Base-by-base conservation (phyloP, 2,888 invertebrate species). In the Chrysina gloriosa region DNA sequence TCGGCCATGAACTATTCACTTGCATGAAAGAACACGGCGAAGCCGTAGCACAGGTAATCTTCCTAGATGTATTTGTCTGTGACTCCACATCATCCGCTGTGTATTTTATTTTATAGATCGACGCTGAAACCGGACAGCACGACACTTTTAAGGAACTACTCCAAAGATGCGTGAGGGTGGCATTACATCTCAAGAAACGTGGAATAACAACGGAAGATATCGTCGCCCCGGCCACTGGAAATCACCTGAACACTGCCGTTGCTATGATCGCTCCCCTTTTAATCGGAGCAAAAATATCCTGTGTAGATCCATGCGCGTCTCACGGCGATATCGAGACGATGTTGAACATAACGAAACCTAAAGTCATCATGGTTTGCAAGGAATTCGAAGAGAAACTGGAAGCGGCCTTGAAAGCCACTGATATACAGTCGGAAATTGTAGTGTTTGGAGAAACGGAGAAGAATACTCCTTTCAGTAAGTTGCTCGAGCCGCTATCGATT, bases 201-300 rank as follows among this genome's bases (percentile, higher is more conserved):
- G 84, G 84, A 5, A 58, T 85, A 1, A 66, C 76, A 52, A 64
- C 63, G 2, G 83, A 81, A 1, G 85, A 85, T 68, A 83, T 84
- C 3, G 80, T 85, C 61, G 74, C 81, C 0, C 56, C 84, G 0
- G 83, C 84, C 79, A 83, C 82, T 2, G 82, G 81, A 0, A 84
- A 80, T 67, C 83, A 84, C 36, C 9, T 83, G 0, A 81, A 85
- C 58, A 70, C 84, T 2, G 75, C 75, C 1, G 78, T 84, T 23
- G 83, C 85, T 0, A 79, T 83, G 47, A 82, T 84, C 36, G 84
- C 84, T 1, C 82, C 82, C 0, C 70, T 84, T 1, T 84, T 78
- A 68, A 77, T 83, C 11, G 85, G 85, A 4, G 74, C 69, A 16
- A 66, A 69, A n/a, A 47, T 71, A 4, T 67, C 70, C 9, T 65